A percentile compares a stretch with the other conserved stretches of the same genome.
phyloP scores from a whole-genome alignment of 2,888 invertebrate species.

The Sesia bembeciformis region DNA sequence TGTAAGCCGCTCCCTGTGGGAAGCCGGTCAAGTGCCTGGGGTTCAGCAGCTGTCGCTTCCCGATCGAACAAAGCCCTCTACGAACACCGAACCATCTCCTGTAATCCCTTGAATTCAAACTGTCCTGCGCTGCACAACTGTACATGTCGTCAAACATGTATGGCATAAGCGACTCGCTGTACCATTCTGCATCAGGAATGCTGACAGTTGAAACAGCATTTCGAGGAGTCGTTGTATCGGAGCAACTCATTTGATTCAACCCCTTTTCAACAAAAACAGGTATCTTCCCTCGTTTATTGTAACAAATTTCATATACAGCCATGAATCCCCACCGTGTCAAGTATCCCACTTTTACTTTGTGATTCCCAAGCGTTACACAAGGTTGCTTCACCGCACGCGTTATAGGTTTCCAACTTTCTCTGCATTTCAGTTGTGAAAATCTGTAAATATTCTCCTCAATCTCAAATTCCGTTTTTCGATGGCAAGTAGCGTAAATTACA shows the following conservation, averaged over 20 bases:
- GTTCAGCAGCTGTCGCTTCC: constrained; percentile 31
- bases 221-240: not conserved
- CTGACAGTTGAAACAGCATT: constrained; percentile 11
- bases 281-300: constrained; percentile 18
- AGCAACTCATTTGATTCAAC: constrained; percentile 6
- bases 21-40: constrained; percentile 31
- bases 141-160: constrained; percentile 25
- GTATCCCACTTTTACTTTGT: constrained; percentile 20
- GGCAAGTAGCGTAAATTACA: constrained; percentile 20
- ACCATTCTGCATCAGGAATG: constrained; percentile 15
- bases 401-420: constrained; percentile 14
- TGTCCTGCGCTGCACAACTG: constrained; percentile 21
- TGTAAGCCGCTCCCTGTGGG: constrained; percentile 26
- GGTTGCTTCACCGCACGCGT: constrained; percentile 8
- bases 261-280: constrained; percentile 25
- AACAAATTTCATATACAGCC: constrained; percentile 31
- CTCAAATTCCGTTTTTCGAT: constrained; percentile 16
- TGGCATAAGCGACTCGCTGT: constrained; percentile 11
- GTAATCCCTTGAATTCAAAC: not conserved
- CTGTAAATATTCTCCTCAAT: constrained; percentile 14
- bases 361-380: constrained; percentile 14
- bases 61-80: constrained; percentile 27
- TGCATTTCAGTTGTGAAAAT: constrained; percentile 29
- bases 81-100: constrained; percentile 12
- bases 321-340: constrained; percentile 9